Evolutionary conservation across 2,888 invertebrate genomes (phyloP).

Genomic region (Drymonia ruficornis): DNA sequence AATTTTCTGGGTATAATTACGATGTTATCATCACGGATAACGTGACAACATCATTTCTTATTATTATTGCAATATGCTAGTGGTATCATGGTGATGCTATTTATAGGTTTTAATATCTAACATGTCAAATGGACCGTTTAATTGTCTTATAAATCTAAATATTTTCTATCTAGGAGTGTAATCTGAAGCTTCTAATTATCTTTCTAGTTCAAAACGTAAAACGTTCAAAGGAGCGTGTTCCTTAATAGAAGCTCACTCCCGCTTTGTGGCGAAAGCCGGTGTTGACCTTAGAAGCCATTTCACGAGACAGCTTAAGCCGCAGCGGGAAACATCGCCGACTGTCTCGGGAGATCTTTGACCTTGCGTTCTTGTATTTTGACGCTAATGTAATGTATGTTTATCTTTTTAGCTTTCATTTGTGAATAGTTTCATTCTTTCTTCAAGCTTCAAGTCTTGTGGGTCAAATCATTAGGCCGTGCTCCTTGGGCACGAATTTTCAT

Average conservation of each 20-base stretch:
- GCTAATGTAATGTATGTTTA: slow-evolving; percentile 21
- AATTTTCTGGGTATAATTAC: too few relatives aligned
- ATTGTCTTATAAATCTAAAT: too few relatives aligned
- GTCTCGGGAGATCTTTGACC: slow-evolving; percentile 37
- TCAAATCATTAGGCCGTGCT: too few relatives aligned
- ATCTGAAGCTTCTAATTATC: too few relatives aligned
- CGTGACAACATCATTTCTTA: too few relatives aligned
- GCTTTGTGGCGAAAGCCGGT: slow-evolving; percentile 47
- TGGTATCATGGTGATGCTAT: slow-evolving; percentile 28
- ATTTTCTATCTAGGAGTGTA: too few relatives aligned
- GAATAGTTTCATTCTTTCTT: slow-evolving; percentile 16
- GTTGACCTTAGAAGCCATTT: slow-evolving; percentile 48
- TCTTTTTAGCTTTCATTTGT: slow-evolving; percentile 29
- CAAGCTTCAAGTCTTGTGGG: too few relatives aligned
- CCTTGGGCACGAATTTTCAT: too few relatives aligned
- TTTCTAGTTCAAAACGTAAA: too few relatives aligned
- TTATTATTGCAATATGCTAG: neutral
- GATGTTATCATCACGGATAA: neutral
- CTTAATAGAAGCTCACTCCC: slow-evolving; percentile 4
- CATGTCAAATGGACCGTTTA: too few relatives aligned
- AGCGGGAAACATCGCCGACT: slow-evolving; percentile 25
- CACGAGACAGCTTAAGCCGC: slow-evolving; percentile 54
- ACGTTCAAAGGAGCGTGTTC: too few relatives aligned
- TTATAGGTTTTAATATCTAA: slow-evolving; percentile 24
- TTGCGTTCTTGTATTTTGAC: slow-evolving; percentile 15